Percentiles rank a stretch among this genome's conserved stretches.
These are phyloP conservation scores for Hystrix cristata DNA, from an alignment of 2,113 vertebrate species.

Conservation along the genomic window DNA sequence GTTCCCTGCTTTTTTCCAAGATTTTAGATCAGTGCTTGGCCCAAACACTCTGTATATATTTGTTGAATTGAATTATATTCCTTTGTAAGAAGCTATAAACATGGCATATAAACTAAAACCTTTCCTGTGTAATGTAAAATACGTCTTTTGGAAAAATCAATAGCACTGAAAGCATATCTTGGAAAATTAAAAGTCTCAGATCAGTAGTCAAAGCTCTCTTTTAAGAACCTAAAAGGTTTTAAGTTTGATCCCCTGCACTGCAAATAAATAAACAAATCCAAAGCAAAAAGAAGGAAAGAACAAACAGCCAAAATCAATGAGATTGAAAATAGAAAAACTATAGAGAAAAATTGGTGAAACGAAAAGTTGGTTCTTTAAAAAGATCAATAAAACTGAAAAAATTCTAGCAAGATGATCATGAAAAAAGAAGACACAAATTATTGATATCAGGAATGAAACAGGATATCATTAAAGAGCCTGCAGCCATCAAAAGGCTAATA, in stretches of 20 bases:
- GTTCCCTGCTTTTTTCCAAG: neutral
- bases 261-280: neutral
- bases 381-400: neutral
- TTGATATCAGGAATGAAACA: neutral
- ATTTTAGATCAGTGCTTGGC: conserved; percentile 37
- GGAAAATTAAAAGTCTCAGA: neutral
- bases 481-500: neutral
- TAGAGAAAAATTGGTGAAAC: neutral
- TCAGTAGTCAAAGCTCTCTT: neutral
- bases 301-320: neutral
- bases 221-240: conserved; percentile 14
- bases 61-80: conserved; percentile 61
- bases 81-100: neutral
- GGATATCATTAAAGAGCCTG: neutral
- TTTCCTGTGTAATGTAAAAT: conserved; percentile 13
- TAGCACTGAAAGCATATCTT: neutral
- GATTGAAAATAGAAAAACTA: neutral
- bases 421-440: neutral
- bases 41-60: conserved; percentile 37
- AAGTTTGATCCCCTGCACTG: neutral
- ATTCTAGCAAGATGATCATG: neutral
- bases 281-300: conserved; percentile 39
- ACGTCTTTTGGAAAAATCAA: conserved; percentile 17
- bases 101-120: neutral
- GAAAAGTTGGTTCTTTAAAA: neutral